Conservation (phyloP, 1,140 invertebrate genomes). For the Pseudomyrmex flavicornis region DNA sequence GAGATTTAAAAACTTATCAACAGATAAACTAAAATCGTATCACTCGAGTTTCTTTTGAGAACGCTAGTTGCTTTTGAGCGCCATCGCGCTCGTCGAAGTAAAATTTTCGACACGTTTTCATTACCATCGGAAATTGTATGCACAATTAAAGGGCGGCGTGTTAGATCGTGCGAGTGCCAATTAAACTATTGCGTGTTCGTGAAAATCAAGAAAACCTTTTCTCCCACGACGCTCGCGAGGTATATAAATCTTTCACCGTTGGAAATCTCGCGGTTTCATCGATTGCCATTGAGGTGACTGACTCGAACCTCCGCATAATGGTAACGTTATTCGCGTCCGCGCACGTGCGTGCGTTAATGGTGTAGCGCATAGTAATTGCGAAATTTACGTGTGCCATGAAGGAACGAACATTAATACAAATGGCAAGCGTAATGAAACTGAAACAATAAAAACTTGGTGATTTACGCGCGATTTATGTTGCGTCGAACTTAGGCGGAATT, state of each 20-base stretch:
- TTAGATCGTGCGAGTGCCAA: slow-evolving; percentile 42
- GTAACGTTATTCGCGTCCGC: slow-evolving; percentile 1
- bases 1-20: slow-evolving; percentile 18
- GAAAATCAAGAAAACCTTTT: slow-evolving; percentile 50
- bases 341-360: neutral
- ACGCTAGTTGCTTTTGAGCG: too few species aligned
- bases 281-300: slow-evolving; percentile 53
- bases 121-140: slow-evolving; percentile 1
- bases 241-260: slow-evolving; percentile 51
- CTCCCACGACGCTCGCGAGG: neutral
- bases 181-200: slow-evolving; percentile 48
- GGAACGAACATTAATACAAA: slow-evolving; percentile 30
- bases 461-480: slow-evolving; percentile 2
- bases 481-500: neutral
- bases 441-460: neutral
- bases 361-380: slow-evolving; percentile 19
- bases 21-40: neutral
- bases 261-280: slow-evolving; percentile 50
- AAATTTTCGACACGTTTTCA: slow-evolving; percentile 45
- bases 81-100: slow-evolving; percentile 1
- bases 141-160: slow-evolving; percentile 32
- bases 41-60: neutral
- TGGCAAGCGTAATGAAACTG: slow-evolving; percentile 19
- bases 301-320: slow-evolving; percentile 26
- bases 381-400: slow-evolving; percentile 15